A percentile compares a stretch with the other conserved stretches of the same genome.
Conservation (phyloP, 2,113 vertebrate species). For the Jacana jacana region DNA sequence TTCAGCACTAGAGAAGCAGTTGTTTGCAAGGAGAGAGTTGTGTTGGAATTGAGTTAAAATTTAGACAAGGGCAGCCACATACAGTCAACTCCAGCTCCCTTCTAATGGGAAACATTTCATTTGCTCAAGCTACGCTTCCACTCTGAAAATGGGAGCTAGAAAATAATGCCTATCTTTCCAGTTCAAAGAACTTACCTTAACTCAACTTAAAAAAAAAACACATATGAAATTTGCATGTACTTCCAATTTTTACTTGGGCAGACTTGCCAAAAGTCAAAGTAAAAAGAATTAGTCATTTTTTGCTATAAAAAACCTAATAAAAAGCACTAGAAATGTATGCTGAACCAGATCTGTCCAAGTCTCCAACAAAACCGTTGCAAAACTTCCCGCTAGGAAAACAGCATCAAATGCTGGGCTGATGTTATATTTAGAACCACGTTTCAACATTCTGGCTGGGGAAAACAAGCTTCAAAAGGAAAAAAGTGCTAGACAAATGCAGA, state of each 20-base stretch:
- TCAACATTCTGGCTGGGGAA: neutral
- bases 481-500: neutral
- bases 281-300: neutral
- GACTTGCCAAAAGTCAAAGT: neutral
- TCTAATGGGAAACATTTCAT: neutral
- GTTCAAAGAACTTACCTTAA: neutral
- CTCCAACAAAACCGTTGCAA: neutral
- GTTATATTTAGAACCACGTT: neutral
- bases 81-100: neutral
- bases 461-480: neutral
- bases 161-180: neutral
- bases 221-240: neutral
- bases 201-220: neutral
- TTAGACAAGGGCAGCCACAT: neutral
- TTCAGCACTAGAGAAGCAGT: neutral
- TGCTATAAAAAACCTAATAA: neutral
- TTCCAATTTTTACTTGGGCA: neutral
- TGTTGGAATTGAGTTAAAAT: neutral
- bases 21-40: neutral
- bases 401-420: neutral
- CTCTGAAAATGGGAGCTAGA: neutral
- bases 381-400: constrained; percentile 6
- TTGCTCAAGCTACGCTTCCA: neutral
- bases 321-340: neutral
- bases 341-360: constrained; percentile 46